These are phyloP conservation scores for Drosophila sp. DNA, from an alignment of 1,140 invertebrate species.

Conservation along the genomic window DNA sequence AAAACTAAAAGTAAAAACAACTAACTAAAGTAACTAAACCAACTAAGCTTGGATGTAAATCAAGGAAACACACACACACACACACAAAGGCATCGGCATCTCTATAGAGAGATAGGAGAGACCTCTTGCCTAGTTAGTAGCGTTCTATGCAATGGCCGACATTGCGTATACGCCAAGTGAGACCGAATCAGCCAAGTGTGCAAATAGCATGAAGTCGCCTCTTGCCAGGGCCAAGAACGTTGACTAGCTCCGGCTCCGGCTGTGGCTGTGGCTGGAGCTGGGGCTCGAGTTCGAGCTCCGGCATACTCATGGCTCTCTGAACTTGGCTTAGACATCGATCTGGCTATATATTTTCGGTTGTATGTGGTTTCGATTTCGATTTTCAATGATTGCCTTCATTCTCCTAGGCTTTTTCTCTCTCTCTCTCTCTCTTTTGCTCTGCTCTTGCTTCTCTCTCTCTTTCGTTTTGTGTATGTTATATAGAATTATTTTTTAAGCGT, in stretches of 20 bases:
- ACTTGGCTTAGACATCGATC: conserved; percentile 60
- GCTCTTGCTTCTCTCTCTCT: conserved; percentile 26
- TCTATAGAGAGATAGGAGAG: conserved; percentile 1
- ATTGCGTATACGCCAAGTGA: conserved; percentile 73
- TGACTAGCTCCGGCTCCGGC: conserved; percentile 26
- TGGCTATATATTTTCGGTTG: conserved; percentile 39
- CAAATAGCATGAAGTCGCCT: conserved; percentile 50
- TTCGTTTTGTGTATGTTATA: conserved; percentile 41
- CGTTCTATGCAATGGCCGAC: conserved; percentile 70
- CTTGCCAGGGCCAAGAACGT: conserved; percentile 76
- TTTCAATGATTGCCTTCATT: conserved; percentile 18
- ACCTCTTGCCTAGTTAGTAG: conserved; percentile 41
- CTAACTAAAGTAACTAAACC: conserved; percentile 29
- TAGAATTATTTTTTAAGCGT: conserved; percentile 65
- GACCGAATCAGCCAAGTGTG: conserved; percentile 67
- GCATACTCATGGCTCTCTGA: conserved; percentile 37
- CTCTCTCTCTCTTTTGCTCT: conserved; percentile 40
- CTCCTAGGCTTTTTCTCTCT: conserved; percentile 23
- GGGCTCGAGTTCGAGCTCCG: not conserved
- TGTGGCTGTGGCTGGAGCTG: not conserved
- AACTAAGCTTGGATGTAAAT: conserved; percentile 68
- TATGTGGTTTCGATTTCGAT: conserved; percentile 41
- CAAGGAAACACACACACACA: conserved; percentile 63
- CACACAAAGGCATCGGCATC: conserved; percentile 17
- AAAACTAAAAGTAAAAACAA: conserved; percentile 44